Evolutionary conservation across 2,113 vertebrate genomes (phyloP).

Genomic region (Clarias batrachus): DNA sequence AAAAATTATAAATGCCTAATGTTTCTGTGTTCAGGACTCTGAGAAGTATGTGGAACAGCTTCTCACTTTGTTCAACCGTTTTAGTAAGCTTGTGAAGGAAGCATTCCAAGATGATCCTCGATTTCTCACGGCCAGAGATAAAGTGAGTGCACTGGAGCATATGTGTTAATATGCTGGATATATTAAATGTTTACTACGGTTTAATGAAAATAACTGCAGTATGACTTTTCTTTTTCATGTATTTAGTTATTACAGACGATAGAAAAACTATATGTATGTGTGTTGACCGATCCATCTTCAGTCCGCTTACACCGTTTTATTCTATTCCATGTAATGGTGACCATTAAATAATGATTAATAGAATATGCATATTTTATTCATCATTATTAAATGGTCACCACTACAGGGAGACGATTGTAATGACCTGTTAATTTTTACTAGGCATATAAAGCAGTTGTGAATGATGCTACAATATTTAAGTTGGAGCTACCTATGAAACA

Average conservation of each 20-base stretch:
- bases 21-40: slow-evolving; percentile 80
- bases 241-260: background rate
- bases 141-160: slow-evolving; percentile 72
- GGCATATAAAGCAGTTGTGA: slow-evolving; percentile 99
- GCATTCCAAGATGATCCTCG: slow-evolving; percentile 98
- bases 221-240: background rate
- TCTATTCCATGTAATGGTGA: background rate
- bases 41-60: slow-evolving; percentile 98
- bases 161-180: background rate
- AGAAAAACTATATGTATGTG: too few relatives aligned
- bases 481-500: slow-evolving; percentile 97
- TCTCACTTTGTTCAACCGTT: slow-evolving; percentile 96
- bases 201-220: background rate
- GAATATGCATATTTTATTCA: background rate
- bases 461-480: slow-evolving; percentile 99
- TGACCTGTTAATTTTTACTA: slow-evolving; percentile 59
- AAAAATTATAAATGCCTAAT: background rate
- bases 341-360: background rate
- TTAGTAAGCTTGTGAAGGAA: slow-evolving; percentile 97
- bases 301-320: background rate
- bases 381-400: too few relatives aligned
- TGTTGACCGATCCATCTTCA: background rate
- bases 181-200: background rate
- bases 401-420: background rate
- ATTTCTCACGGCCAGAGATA: slow-evolving; percentile 97